These are phyloP conservation scores for Exaiptasia diaphana DNA, from an alignment of 64 coral and sea anemone genomes.

Conservation along the genomic window DNA sequence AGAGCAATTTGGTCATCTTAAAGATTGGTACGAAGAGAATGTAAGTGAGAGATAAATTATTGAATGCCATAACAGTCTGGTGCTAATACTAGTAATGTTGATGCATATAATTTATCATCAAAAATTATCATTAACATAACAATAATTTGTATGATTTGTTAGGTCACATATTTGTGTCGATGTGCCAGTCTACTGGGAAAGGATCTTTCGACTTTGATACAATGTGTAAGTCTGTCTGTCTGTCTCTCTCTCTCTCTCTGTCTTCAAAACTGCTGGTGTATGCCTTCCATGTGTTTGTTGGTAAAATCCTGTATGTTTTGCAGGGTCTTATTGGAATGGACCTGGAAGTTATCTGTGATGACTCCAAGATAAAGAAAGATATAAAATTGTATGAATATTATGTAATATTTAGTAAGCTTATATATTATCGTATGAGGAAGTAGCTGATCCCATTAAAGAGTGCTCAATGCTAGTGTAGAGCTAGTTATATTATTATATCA, in stretches of 20 bases:
- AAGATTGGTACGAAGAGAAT: constrained; percentile 91
- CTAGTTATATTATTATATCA: too few relatives aligned
- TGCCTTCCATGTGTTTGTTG: background rate
- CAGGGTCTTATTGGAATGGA: constrained; percentile 61
- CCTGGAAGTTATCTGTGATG: constrained; percentile 6
- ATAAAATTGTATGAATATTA: constrained; percentile 27
- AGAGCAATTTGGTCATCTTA: constrained; percentile 70
- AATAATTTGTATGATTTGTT: background rate
- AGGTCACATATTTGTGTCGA: constrained; percentile 62
- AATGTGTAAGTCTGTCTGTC: constrained; percentile 21
- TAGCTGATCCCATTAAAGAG: too few relatives aligned
- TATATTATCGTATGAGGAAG: too few relatives aligned
- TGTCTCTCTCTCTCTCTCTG: too few relatives aligned
- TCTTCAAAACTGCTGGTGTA: background rate
- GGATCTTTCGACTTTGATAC: constrained; percentile 46
- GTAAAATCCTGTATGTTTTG: too few relatives aligned
- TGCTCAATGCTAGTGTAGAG: too few relatives aligned
- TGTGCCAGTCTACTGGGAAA: constrained; percentile 42
- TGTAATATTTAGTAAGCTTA: too few relatives aligned
- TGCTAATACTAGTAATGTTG: background rate
- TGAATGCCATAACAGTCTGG: background rate
- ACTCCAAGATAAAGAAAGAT: constrained; percentile 30
- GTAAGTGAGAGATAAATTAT: constrained; percentile 57
- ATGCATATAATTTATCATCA: too few relatives aligned
- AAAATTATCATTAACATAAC: background rate